Conservation (phyloP, 2,888 invertebrate genomes). For the Nomada lathburiana region DNA sequence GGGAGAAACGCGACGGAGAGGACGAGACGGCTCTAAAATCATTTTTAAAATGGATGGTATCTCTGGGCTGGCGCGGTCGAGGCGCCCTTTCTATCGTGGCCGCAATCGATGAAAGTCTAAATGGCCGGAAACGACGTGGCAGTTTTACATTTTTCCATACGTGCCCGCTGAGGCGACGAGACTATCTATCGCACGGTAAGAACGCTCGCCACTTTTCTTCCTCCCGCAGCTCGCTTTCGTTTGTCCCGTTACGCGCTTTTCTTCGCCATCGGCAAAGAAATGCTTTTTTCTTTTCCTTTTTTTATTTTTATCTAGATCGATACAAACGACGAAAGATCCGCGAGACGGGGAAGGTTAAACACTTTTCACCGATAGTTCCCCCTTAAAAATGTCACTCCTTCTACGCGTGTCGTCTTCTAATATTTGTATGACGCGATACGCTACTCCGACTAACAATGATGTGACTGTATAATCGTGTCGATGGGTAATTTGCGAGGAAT, state of each 20-base stretch:
- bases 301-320: background rate
- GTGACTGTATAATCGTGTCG: too few species aligned
- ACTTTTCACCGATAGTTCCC: too few species aligned
- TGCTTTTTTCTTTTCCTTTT: background rate
- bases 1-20: slow-evolving; percentile 28
- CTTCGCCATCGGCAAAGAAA: background rate
- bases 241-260: background rate
- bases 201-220: slow-evolving; percentile 48
- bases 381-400: too few species aligned
- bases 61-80: slow-evolving; percentile 38
- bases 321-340: too few species aligned
- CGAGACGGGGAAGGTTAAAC: too few species aligned
- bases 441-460: too few species aligned
- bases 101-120: slow-evolving; percentile 72
- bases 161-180: background rate
- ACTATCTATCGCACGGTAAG: slow-evolving; percentile 20
- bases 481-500: background rate
- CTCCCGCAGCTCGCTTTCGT: background rate
- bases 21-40: slow-evolving; percentile 70
- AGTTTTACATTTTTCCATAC: slow-evolving; percentile 62
- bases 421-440: too few species aligned
- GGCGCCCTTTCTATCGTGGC: slow-evolving; percentile 41
- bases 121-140: slow-evolving; percentile 70
- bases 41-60: slow-evolving; percentile 76
- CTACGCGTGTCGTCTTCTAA: too few species aligned